A percentile compares a stretch with the other conserved stretches of the same genome.
Conservation (phyloP, 2,797 vertebrate genomes). For the Erpetoichthys calabaricus region DNA sequence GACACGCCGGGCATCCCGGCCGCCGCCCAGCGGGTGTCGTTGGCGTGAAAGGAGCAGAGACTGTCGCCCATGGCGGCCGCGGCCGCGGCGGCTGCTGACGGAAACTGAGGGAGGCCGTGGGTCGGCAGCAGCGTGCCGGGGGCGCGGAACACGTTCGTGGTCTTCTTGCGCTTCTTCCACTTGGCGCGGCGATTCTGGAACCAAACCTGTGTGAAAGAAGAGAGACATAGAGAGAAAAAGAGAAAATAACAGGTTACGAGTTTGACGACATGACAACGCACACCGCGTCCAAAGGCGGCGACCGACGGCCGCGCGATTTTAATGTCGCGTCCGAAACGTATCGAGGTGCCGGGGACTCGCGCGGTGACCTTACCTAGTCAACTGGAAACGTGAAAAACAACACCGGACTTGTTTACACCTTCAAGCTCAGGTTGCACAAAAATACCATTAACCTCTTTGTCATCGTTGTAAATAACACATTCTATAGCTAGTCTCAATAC, state of each 20-base stretch:
- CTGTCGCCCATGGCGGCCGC: conserved; percentile 91
- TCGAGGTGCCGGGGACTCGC: too few species aligned
- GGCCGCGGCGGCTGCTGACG: conserved; percentile 67
- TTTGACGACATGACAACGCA: background rate
- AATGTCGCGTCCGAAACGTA: too few species aligned
- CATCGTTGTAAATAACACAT: too few species aligned
- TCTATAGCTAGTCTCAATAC: too few species aligned
- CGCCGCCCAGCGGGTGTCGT: conserved; percentile 89
- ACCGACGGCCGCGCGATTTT: background rate
- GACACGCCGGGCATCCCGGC: conserved; percentile 84
- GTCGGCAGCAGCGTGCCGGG: conserved; percentile 85
- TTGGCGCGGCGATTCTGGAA: conserved; percentile 94
- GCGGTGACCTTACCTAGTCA: too few species aligned
- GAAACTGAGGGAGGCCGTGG: conserved; percentile 78
- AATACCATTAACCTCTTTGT: too few species aligned
- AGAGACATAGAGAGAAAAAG: conserved; percentile 8
- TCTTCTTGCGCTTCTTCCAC: conserved; percentile 99
- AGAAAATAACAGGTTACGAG: background rate
- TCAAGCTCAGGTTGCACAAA: too few species aligned
- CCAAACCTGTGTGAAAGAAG: conserved; percentile 66
- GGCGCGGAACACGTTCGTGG: conserved; percentile 86
- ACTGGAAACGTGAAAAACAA: too few species aligned
- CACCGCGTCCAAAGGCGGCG: background rate
- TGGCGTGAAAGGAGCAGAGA: conserved; percentile 93
- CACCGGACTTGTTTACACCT: too few species aligned